Base-by-base conservation (phyloP, 2,113 vertebrate genomes). In the Coryphaenoides rupestris region DNA sequence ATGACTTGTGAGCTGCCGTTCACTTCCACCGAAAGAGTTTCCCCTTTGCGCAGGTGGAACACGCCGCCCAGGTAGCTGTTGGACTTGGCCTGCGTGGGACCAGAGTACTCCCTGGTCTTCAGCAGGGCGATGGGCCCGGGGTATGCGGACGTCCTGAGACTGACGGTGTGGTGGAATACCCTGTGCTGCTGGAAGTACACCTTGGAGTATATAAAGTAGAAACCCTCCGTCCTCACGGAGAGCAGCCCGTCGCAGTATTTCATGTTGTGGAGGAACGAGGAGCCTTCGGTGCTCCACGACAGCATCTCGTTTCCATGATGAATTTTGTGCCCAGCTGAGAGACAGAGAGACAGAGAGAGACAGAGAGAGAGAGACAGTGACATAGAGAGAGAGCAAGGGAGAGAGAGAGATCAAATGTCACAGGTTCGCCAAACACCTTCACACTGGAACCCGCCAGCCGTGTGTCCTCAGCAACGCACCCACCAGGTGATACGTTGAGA, bases 201-300 rank as follows among this genome's bases (percentile, higher is more conserved):
- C 66, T 93, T 94, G 21, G 94, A 93, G 57, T 95, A 96, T 66
- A 96, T 50, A 7, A 87, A 91, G 58, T 95, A 96, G 69, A 74
- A 89, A 2, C 93, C 94, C 0, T 90, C 71, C 23, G 74, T 69
- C 21, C 63, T 53, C 19, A 89, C 76, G 55, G 89, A 28, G 2
- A 96, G 84, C 1, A 77, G 75, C 0, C 84, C 78, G 0, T 88
- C 1, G 0, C 1, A 64, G 81, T 92, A 93, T 5, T 19, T 2
- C 58, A 96, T 77, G 21, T 85, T 62, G 4, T 88, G 58, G 17
- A 89, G 58, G 64, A 92, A 74, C 9, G 88, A 77, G 0, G 76
- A 28, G n/a, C 86, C 85, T 0, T 2, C 6, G 0, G 19, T 45
- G 56, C 87, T 87, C 94, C 94, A 96, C 0, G 69, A 57, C 75